phyloP scores from a whole-genome alignment of 1,140 invertebrate genomes.

The Camponotus vicinus region DNA sequence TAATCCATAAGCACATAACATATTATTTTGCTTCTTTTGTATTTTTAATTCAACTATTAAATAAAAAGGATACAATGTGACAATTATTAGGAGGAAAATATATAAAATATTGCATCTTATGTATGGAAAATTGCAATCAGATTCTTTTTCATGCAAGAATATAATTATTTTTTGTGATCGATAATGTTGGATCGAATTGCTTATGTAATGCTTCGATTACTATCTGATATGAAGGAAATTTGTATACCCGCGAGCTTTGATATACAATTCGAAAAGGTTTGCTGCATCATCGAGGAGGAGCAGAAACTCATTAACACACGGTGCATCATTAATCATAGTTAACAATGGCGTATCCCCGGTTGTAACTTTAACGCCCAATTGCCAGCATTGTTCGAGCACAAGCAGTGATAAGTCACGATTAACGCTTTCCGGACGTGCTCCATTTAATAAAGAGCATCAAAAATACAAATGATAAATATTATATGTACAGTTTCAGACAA shows the following conservation, averaged over 20 bases:
- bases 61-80: not conserved
- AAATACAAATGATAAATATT: not conserved
- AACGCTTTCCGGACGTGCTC: conserved; percentile 58
- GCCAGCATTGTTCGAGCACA: conserved; percentile 23
- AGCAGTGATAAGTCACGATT: conserved; percentile 72
- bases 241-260: conserved; percentile 3
- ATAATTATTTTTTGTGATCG: not conserved
- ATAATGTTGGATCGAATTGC: not conserved
- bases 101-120: not conserved
- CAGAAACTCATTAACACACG: conserved; percentile 66
- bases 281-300: conserved; percentile 58
- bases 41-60: not conserved
- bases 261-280: not conserved
- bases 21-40: not conserved
- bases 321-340: conserved; percentile 77
- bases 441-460: not conserved
- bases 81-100: not conserved
- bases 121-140: not conserved
- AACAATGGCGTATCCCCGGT: conserved; percentile 72
- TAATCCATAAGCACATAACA: not conserved
- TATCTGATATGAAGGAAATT: conserved; percentile 28
- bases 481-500: not conserved
- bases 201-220: not conserved
- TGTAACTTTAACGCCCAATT: conserved; percentile 21
- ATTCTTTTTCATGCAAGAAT: not conserved